Conservation (phyloP, 2,113 vertebrate species). For the Antennarius striatus region DNA sequence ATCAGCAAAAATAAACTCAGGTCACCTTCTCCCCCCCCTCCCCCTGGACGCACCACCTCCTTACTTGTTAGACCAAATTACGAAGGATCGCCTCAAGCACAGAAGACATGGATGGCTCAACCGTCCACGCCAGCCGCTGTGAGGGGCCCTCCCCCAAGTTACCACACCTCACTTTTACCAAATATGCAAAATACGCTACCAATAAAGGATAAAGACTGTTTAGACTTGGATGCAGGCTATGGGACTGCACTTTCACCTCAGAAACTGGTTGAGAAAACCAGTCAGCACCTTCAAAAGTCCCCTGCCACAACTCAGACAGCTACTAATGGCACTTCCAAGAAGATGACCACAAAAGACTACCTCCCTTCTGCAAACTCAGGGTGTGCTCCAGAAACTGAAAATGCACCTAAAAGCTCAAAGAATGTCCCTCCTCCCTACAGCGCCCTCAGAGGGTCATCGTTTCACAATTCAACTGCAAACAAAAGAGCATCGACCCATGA, state of each 20-base stretch:
- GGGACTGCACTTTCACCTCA: conserved; percentile 74
- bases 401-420: conserved; percentile 72
- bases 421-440: conserved; percentile 72
- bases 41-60: conserved; percentile 87
- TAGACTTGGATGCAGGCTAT: conserved; percentile 72
- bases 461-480: conserved; percentile 68
- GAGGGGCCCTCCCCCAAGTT: conserved; percentile 75
- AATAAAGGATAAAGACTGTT: conserved; percentile 73
- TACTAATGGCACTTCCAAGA: conserved; percentile 80
- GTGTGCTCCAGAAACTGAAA: conserved; percentile 65
- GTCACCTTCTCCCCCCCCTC: conserved; percentile 81
- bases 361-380: conserved; percentile 76
- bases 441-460: conserved; percentile 67
- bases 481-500: conserved; percentile 71
- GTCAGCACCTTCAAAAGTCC: conserved; percentile 75
- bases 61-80: conserved; percentile 84
- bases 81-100: conserved; percentile 70
- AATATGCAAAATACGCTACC: conserved; percentile 79
- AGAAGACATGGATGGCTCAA: conserved; percentile 68
- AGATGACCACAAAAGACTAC: conserved; percentile 73
- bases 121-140: conserved; percentile 66
- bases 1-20: conserved; percentile 68
- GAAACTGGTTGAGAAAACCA: conserved; percentile 75
- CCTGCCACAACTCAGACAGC: conserved; percentile 66
- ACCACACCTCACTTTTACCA: conserved; percentile 73